Base-by-base conservation (phyloP, 2,113 vertebrate species). In the Melanerpes aurifrons region DNA sequence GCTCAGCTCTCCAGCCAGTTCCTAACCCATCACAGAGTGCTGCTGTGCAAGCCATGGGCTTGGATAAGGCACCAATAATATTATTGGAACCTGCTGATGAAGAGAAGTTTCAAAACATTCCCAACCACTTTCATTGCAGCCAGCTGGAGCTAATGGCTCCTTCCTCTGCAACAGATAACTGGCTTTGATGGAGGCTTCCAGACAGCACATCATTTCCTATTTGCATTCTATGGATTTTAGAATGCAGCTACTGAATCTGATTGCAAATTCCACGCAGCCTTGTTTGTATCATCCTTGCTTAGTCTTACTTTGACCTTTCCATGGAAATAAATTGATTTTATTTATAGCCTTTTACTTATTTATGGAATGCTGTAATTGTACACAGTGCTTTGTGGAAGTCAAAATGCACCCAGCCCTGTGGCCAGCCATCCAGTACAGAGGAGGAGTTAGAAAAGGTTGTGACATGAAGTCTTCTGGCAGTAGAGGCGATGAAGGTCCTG, bases 281-380 rank as follows among this genome's bases (percentile, higher is more conserved):
- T 76, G 15, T 37, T 81, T n/a, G 25, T 50, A 56, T 64, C 50
- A 43, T 64, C 69, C 56, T 68, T 76, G 61, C 19, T 92, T 74
- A 43, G 15, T 68, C 58, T 90, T 64, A 22, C 37, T 61, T 68
- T 0, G 19, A 69, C 45, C 63, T 88, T 82, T 53, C 66, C 70
- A 32, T 35, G 69, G 62, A 77, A 68, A 43, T 6, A 82, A 54
- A 85, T 69, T 85, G 43, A 72, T 85, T 87, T 64, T 72, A 80
- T 75, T 84, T 83, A 40, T 54, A 80, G 47, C 62, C 13, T 84
- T 90, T 84, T 84, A 84, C 43, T 87, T 84, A 83, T 92, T 90
- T 83, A 84, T 83, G 62, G 69, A 80, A 40, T 43, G 28, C 15
- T 84, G 66, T 90, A 68, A 83, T 75, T 72, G 53, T 47, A 63